Evolutionary conservation across 2,113 vertebrate species (phyloP).

Genomic region (Vanacampus margaritifer): DNA sequence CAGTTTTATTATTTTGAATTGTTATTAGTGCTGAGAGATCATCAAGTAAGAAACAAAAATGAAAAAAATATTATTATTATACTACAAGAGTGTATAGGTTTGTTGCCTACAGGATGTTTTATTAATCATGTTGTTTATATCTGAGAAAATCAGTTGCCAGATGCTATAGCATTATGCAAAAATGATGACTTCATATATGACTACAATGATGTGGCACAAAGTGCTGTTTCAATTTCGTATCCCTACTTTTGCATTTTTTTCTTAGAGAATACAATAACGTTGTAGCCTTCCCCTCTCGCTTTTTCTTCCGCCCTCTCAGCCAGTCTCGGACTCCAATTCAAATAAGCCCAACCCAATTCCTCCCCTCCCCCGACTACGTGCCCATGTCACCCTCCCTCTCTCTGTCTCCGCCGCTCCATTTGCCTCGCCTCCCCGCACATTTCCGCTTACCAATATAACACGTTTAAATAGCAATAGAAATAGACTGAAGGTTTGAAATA

Average conservation of each 20-base stretch:
- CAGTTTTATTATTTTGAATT: too few species aligned
- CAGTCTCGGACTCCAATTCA: not conserved
- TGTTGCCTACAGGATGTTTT: too few species aligned
- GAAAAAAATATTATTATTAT: too few species aligned
- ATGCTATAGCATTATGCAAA: not conserved
- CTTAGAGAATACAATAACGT: not conserved
- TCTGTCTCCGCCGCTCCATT: conserved; percentile 13
- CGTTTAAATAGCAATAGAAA: conserved; percentile 10
- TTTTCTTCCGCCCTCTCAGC: not conserved
- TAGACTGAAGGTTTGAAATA: not conserved
- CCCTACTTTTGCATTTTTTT: not conserved
- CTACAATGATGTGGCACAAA: not conserved
- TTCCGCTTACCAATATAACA: conserved; percentile 4
- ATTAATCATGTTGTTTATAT: too few species aligned
- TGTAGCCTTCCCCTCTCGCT: not conserved
- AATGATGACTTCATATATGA: not conserved
- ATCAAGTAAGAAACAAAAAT: too few species aligned
- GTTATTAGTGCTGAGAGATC: too few species aligned
- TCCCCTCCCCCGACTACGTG: conserved; percentile 41
- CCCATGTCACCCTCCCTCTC: conserved; percentile 10
- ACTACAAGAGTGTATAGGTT: too few species aligned
- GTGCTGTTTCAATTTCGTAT: not conserved
- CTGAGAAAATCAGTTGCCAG: not conserved
- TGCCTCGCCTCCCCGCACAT: not conserved
- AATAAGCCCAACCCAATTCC: conserved; percentile 1